Evolutionary conservation across 2,888 invertebrate genomes (phyloP).

Genomic region (Ormyrus rosae): DNA sequence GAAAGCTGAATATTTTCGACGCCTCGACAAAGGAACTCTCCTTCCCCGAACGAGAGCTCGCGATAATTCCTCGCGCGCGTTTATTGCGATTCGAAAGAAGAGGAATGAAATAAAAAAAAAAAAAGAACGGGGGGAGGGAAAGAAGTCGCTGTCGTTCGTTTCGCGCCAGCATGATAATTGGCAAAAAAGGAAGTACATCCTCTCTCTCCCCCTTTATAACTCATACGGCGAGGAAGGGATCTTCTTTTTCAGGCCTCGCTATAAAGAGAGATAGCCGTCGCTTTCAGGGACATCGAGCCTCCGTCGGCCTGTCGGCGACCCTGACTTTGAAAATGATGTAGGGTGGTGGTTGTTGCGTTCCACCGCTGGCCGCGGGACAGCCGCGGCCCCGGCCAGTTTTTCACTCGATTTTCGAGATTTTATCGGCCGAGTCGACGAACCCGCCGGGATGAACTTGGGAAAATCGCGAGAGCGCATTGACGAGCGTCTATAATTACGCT

Average conservation of each 20-base stretch:
- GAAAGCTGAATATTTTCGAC: no score
- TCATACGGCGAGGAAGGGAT: no score
- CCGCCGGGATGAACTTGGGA: background rate
- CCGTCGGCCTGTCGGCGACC: constrained; percentile 38
- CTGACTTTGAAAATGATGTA: constrained; percentile 62
- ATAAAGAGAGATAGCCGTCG: background rate
- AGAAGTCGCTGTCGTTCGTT: background rate
- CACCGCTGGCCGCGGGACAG: constrained; percentile 11
- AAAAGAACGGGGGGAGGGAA: background rate
- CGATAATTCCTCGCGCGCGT: constrained; percentile 14
- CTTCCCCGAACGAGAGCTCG: background rate
- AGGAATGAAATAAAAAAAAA: background rate
- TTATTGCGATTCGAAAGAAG: constrained; percentile 36
- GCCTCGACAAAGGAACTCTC: constrained; percentile 10
- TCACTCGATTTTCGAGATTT: constrained; percentile 40
- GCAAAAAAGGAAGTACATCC: constrained; percentile 31
- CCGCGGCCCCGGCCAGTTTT: constrained; percentile 27
- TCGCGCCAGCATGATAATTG: constrained; percentile 46
- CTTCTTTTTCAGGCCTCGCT: background rate
- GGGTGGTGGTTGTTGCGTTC: constrained; percentile 46
- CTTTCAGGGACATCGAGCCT: constrained; percentile 44
- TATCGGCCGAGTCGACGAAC: constrained; percentile 29
- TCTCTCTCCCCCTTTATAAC: constrained; percentile 10
- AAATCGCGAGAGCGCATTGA: constrained; percentile 26
- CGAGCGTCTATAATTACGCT: constrained; percentile 37